phyloP scores from a whole-genome alignment of 2,888 invertebrate species.

The Drosophila borealis region DNA sequence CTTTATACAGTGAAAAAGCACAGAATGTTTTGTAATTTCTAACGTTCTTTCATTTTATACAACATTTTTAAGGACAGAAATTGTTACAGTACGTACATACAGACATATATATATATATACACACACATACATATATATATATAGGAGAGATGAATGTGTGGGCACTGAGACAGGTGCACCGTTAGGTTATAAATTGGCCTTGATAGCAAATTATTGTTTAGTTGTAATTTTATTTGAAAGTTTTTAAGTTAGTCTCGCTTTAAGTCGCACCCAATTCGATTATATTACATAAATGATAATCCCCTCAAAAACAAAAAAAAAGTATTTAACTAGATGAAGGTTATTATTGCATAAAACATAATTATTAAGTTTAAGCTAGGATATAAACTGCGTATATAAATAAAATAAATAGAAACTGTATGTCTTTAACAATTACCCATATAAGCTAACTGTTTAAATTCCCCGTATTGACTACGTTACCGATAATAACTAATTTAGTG shows the following conservation, averaged over 20 bases:
- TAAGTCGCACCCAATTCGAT: slow-evolving; percentile 37
- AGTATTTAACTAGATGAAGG: slow-evolving; percentile 74
- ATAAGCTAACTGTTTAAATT: slow-evolving; percentile 4
- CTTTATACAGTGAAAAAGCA: not conserved
- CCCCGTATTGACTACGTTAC: not conserved
- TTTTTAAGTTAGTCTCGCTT: slow-evolving; percentile 40
- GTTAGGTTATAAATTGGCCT: slow-evolving; percentile 61
- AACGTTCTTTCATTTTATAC: slow-evolving; percentile 20
- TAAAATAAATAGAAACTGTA: slow-evolving; percentile 62
- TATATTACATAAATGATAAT: slow-evolving; percentile 35
- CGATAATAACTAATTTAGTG: not conserved
- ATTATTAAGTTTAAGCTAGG: slow-evolving; percentile 66
- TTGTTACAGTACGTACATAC: slow-evolving; percentile 34
- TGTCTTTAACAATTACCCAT: slow-evolving; percentile 54
- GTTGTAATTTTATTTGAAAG: slow-evolving; percentile 38
- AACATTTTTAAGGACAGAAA: slow-evolving; percentile 21
- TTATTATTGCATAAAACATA: slow-evolving; percentile 65
- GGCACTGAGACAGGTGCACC: slow-evolving; percentile 26
- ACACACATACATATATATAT: slow-evolving; percentile 8
- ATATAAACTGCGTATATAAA: slow-evolving; percentile 64
- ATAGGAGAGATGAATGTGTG: slow-evolving; percentile 1
- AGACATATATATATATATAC: not conserved
- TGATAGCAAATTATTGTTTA: slow-evolving; percentile 68
- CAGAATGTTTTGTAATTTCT: slow-evolving; percentile 26
- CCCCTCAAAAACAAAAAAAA: slow-evolving; percentile 47